Conservation (phyloP, 2,113 vertebrate genomes). For the Atrichornis clamosus region DNA sequence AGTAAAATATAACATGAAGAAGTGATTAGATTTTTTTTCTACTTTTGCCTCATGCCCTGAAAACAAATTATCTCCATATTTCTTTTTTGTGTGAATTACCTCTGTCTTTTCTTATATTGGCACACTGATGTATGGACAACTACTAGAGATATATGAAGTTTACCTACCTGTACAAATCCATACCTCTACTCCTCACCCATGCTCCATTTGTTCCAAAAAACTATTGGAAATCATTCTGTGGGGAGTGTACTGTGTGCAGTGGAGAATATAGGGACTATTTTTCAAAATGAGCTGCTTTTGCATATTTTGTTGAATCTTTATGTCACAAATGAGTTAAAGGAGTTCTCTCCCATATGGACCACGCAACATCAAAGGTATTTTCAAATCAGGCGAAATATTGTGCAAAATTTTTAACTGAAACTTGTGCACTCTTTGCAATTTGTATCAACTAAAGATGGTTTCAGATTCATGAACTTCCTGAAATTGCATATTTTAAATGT, state of each 20-base stretch:
- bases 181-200: background rate
- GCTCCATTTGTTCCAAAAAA: background rate
- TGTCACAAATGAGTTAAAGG: background rate
- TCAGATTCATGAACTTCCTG: background rate
- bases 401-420: background rate
- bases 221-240: background rate
- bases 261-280: background rate
- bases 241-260: background rate
- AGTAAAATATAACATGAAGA: background rate
- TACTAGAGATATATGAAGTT: background rate
- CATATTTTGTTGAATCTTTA: background rate
- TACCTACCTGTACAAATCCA: background rate
- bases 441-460: background rate
- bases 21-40: background rate
- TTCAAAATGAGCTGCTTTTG: background rate
- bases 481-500: background rate
- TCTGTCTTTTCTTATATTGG: background rate
- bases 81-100: background rate
- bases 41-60: background rate
- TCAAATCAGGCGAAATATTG: background rate
- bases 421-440: background rate
- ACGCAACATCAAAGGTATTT: background rate
- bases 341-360: background rate
- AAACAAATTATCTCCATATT: background rate
- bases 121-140: background rate